phyloP scores from a whole-genome alignment of 2,888 invertebrate species.

The Palloptera scutellata region DNA sequence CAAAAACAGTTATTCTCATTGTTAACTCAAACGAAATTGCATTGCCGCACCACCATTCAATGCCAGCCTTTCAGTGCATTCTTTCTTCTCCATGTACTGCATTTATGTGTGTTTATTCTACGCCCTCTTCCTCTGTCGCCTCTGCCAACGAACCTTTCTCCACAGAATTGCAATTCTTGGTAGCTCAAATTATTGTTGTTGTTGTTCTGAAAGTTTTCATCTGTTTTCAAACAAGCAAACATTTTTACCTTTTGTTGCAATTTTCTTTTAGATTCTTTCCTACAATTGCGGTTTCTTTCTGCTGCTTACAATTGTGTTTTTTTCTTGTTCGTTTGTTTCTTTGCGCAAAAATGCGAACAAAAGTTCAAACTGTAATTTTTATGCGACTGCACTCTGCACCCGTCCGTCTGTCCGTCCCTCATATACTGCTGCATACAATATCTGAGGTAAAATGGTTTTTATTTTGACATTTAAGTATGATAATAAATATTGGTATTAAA shows the following conservation, averaged over 20 bases:
- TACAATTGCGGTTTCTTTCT: slow-evolving; percentile 11
- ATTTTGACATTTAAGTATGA: no score
- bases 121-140: slow-evolving; percentile 16
- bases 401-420: no score
- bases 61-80: neutral
- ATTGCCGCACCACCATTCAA: neutral
- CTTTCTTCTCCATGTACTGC: neutral
- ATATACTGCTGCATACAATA: no score
- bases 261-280: slow-evolving; percentile 39
- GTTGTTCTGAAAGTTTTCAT: slow-evolving; percentile 18
- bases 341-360: slow-evolving; percentile 48
- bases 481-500: no score
- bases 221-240: no score
- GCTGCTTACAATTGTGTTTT: neutral
- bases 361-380: slow-evolving; percentile 44
- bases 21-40: slow-evolving; percentile 3
- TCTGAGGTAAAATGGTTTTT: no score
- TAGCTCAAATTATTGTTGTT: slow-evolving; percentile 25
- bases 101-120: slow-evolving; percentile 19
- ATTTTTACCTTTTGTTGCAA: slow-evolving; percentile 34
- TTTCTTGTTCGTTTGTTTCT: neutral
- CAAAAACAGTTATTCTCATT: slow-evolving; percentile 19
- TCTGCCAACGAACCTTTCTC: no score
- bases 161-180: slow-evolving; percentile 18
- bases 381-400: slow-evolving; percentile 2